phyloP scores from a whole-genome alignment of 2,888 invertebrate genomes.

The Drosophila stalkeri region DNA sequence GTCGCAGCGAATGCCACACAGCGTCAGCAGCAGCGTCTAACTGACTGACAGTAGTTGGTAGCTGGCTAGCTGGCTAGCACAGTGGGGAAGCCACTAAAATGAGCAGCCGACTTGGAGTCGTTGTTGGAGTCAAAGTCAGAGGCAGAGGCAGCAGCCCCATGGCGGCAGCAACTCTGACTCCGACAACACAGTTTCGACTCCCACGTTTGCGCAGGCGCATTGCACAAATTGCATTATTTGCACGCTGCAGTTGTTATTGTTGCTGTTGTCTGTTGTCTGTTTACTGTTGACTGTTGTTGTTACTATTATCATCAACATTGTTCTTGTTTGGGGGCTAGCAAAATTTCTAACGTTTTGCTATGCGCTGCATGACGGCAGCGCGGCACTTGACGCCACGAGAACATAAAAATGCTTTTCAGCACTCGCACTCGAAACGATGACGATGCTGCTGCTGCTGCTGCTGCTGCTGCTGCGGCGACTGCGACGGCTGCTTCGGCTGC shows the following conservation, averaged over 20 bases:
- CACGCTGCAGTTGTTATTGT: conserved; percentile 63
- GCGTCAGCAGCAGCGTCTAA: conserved; percentile 40
- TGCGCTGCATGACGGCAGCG: conserved; percentile 55
- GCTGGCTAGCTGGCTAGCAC: conserved; percentile 48
- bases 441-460: conserved; percentile 36
- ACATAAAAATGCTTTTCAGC: conserved; percentile 82
- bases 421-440: conserved; percentile 69
- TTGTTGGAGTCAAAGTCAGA: conserved; percentile 14
- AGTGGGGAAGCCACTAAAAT: conserved; percentile 80
- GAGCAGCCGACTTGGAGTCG: conserved; percentile 51
- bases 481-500: conserved; percentile 18
- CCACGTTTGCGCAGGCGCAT: conserved; percentile 77
- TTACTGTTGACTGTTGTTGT: conserved; percentile 61
- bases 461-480: neutral
- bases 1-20: conserved; percentile 51
- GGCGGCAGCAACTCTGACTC: conserved; percentile 35
- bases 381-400: conserved; percentile 79
- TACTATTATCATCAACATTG: conserved; percentile 79
- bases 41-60: conserved; percentile 70
- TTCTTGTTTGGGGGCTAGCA: conserved; percentile 65
- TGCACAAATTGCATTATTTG: conserved; percentile 81
- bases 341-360: conserved; percentile 56
- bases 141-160: conserved; percentile 26
- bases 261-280: conserved; percentile 30
- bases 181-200: conserved; percentile 63